phyloP scores from a whole-genome alignment of 2,888 invertebrate species.

The Ichneumoninae sp. region DNA sequence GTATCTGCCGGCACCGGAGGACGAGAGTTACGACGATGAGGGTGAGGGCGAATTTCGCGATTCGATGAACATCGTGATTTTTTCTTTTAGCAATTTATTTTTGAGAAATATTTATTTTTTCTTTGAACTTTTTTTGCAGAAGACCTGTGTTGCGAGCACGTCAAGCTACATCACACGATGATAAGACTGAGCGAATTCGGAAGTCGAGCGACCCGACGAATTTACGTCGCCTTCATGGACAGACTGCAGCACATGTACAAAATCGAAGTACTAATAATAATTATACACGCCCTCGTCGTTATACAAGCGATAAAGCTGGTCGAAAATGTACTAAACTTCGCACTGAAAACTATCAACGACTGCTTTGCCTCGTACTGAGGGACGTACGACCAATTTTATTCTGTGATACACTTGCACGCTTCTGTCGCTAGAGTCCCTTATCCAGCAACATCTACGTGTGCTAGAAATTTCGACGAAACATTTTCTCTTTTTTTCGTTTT shows the following conservation, averaged over 20 bases:
- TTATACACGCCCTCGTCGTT: constrained; percentile 76
- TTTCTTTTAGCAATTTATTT: constrained; percentile 42
- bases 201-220: constrained; percentile 75
- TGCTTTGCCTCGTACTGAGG: constrained; percentile 51
- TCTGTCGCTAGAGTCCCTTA: constrained; percentile 34
- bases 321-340: constrained; percentile 71
- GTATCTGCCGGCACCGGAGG: constrained; percentile 88
- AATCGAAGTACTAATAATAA: constrained; percentile 78
- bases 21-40: constrained; percentile 85
- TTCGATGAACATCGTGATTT: constrained; percentile 6
- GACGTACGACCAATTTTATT: neutral
- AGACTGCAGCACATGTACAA: constrained; percentile 79
- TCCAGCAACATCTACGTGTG: constrained; percentile 45
- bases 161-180: constrained; percentile 79
- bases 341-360: constrained; percentile 72
- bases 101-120: neutral
- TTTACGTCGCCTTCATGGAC: constrained; percentile 77
- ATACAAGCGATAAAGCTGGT: constrained; percentile 75
- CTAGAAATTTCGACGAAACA: constrained; percentile 8
- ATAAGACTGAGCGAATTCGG: constrained; percentile 78
- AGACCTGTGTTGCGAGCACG: constrained; percentile 76
- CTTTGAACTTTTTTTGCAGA: constrained; percentile 38
- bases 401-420: constrained; percentile 40
- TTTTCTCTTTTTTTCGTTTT: constrained; percentile 32
- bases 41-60: constrained; percentile 75